Evolutionary conservation across 2,888 invertebrate genomes (phyloP), one percentile per base, ranked within the genome.

Genomic region (Tetramorium bicarinatum): DNA sequence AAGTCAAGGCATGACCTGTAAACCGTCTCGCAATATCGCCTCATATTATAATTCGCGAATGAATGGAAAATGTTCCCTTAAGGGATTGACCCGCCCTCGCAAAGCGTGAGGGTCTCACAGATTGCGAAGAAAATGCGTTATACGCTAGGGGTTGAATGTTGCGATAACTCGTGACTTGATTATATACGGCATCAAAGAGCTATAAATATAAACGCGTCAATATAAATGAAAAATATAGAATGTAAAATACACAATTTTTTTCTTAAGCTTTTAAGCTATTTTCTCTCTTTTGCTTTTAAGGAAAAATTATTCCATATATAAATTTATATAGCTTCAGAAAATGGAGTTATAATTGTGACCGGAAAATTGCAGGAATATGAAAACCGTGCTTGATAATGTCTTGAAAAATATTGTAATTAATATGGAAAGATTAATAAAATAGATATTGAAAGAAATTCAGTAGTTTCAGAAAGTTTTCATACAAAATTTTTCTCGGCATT

Each of bases 1-100:
- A 83, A 85, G 84, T 80, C 85, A 82, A 82, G 69, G 47, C 52
- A 13, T 72, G 71, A 80, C 52, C 67, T 59, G 79, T 76, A 80
- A 47, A 66, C 44, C 41, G 8, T 15, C 44, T 18, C 4, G 64
- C 8, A 66, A 66, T 47, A 44, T 3, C 62, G 47, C 29, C 47
- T 67, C 44, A 49, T 82, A 74, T 84, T 79, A 29, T 34, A 82
- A 84, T 47, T 49, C 49, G 54, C 54, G 44, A 74, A 82, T 82
- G 82, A 86, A 86, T 84, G 71, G 69, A 79, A 84, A 84, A 81
- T 84, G 47, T 81, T 72, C 47, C 38, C 34, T 25, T 3, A 47
- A 62, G 25, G 61, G 21, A 29, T 52, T 34, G 29, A 4, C 15
- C 54, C 38, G 4, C n/a, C 11, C 29, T 13, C 18, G 52, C 2